Base-by-base conservation (phyloP, 2,888 invertebrate species). In the Meiosimyza decipiens region DNA sequence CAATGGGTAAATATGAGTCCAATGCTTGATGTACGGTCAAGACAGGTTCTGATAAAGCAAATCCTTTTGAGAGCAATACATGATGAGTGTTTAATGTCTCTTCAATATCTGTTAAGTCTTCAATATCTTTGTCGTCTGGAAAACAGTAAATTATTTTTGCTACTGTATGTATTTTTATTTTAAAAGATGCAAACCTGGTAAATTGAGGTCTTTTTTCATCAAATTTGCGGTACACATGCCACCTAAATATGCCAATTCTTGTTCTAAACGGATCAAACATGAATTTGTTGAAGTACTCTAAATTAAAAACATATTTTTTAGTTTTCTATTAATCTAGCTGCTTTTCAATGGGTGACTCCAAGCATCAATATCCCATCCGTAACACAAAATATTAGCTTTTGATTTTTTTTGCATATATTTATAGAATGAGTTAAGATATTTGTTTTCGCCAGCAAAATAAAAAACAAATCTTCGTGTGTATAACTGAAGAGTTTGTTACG, bases 201-300 rank as follows among this genome's bases (percentile, higher is more conserved):
- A 88, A 70, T 90, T 88, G 52, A 95, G 89, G 85, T 94, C 94
- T 82, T 93, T 93, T 83, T 93, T 94, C 88, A 98, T 94, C 6
- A 98, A 91, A 80, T 95, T 93, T 13, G 96, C 93, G 16, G 96
- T 94, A 86, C 97, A 97, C 89, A 95, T 94, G 69, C 97, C 96
- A 3, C 96, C 97, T 49, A 97, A 90, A 87, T 95, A 95, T 0
- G 95, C 91, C 71, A 98, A 88, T 85, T 98, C 98, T 84, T 94
- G 94, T 88, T 98, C 98, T 73, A 98, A 88, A 76, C 94, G 92
- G 76, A 86, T 87, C 6, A 87, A 77, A 71, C 86, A 86, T 33
- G 87, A 85, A 71, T 86, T 87, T 66, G 82, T 83, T n/a, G 82
- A 80, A 79, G 83, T 86, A 47, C n/a, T 59, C 63, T 60, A 55